Percentiles rank a stretch among this genome's conserved stretches.
These are phyloP conservation scores for Alviniconcha marisindica DNA, from an alignment of 1,140 invertebrate genomes.

Conservation along the genomic window DNA sequence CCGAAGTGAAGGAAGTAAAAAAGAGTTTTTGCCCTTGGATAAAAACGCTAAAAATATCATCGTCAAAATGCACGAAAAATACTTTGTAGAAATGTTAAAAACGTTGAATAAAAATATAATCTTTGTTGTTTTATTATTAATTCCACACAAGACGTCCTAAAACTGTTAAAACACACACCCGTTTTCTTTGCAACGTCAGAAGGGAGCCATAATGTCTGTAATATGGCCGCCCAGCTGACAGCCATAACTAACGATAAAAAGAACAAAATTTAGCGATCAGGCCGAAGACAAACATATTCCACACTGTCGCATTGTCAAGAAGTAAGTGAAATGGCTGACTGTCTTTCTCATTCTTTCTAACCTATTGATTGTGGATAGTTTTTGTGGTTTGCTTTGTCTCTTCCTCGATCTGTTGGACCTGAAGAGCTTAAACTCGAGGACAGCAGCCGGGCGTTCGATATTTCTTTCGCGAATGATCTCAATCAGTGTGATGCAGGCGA, in stretches of 20 bases:
- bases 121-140: no score
- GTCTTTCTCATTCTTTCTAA: not conserved
- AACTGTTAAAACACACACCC: no score
- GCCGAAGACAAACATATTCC: not conserved
- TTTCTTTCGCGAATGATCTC: not conserved
- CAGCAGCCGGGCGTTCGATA: constrained; percentile 6
- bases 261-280: not conserved
- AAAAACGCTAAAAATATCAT: no score
- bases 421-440: not conserved
- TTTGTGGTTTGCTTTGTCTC: not conserved
- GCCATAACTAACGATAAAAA: not conserved
- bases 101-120: no score
- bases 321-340: not conserved
- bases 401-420: not conserved
- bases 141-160: no score
- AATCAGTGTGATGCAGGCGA: not conserved
- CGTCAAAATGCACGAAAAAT: no score
- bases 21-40: no score
- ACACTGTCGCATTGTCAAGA: not conserved
- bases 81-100: no score
- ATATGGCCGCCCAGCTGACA: constrained; percentile 25
- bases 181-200: not conserved
- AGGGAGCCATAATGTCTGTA: constrained; percentile 15
- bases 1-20: no score
- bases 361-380: not conserved